These are phyloP conservation scores for Myotis pilosus DNA, from an alignment of 2,797 vertebrate species.

Conservation along the genomic window DNA sequence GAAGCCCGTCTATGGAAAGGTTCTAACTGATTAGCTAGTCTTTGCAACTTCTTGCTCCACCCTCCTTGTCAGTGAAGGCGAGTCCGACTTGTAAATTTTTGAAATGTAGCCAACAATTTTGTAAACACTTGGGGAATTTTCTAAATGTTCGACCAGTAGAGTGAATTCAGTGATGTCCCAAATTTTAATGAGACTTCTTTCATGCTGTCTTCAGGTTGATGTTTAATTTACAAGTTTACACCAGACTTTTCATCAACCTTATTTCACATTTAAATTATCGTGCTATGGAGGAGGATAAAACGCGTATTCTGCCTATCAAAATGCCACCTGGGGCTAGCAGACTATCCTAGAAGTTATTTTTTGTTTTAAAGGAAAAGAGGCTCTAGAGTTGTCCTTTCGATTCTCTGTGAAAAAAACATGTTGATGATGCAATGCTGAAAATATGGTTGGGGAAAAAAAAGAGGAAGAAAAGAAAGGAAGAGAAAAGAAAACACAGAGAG, in stretches of 20 bases:
- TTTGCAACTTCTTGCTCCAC: neutral
- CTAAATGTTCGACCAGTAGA: neutral
- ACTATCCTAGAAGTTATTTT: neutral
- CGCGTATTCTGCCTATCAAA: neutral
- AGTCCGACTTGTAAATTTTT: neutral
- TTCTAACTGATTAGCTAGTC: neutral
- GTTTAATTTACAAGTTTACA: slow-evolving; percentile 19
- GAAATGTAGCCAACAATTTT: neutral
- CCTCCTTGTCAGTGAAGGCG: neutral
- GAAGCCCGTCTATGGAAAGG: neutral
- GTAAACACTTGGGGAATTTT: slow-evolving; percentile 25
- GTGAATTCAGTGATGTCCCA: neutral
- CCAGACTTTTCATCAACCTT: neutral
- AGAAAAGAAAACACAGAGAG: neutral
- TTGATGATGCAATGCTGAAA: neutral
- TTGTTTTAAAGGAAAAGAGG: slow-evolving; percentile 20
- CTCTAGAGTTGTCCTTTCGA: neutral
- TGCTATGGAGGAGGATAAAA: slow-evolving; percentile 27
- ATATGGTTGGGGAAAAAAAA: neutral
- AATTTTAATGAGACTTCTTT: slow-evolving; percentile 10
- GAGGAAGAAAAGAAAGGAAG: neutral
- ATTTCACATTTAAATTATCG: neutral
- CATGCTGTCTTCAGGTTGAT: neutral
- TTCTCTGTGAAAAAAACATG: slow-evolving; percentile 42
- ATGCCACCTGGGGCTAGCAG: neutral